These are phyloP conservation scores for Podargus strigoides DNA, from an alignment of 2,797 vertebrate genomes.

Conservation along the genomic window DNA sequence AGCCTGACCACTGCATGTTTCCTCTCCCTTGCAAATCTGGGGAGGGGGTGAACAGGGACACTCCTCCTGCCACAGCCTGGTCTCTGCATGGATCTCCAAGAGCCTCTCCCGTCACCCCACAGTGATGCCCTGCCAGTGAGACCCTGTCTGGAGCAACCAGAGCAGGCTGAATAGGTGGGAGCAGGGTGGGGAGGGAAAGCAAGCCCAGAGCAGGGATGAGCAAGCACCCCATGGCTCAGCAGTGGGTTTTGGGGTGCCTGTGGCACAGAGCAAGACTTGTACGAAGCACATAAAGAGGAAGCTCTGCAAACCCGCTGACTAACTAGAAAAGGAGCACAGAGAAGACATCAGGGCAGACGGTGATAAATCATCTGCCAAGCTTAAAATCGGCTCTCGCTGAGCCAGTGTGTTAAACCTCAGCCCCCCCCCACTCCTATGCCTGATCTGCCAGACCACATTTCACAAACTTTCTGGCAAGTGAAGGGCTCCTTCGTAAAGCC, in stretches of 20 bases:
- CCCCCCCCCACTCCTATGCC: background rate
- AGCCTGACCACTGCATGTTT: fast-evolving
- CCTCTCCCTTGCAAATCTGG: background rate
- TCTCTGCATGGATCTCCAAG: background rate
- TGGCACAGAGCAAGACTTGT: background rate
- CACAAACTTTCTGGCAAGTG: background rate
- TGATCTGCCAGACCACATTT: fast-evolving
- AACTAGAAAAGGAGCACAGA: background rate
- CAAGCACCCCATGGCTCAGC: background rate
- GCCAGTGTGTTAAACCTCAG: background rate
- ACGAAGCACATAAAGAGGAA: background rate
- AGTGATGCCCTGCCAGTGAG: background rate
- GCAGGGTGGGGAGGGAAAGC: background rate
- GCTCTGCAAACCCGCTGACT: background rate
- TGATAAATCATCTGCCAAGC: background rate
- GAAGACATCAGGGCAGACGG: background rate
- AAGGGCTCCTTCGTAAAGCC: background rate
- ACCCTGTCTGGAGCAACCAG: background rate
- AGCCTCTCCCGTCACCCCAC: background rate
- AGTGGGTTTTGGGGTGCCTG: background rate
- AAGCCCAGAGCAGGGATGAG: background rate
- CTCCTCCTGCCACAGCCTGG: background rate
- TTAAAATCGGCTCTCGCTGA: background rate
- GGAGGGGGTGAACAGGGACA: background rate
- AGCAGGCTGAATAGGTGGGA: background rate